Evolutionary conservation across 92 coral and sea anemone species (phyloP).

Genomic region (Phenganax stokvisi): DNA sequence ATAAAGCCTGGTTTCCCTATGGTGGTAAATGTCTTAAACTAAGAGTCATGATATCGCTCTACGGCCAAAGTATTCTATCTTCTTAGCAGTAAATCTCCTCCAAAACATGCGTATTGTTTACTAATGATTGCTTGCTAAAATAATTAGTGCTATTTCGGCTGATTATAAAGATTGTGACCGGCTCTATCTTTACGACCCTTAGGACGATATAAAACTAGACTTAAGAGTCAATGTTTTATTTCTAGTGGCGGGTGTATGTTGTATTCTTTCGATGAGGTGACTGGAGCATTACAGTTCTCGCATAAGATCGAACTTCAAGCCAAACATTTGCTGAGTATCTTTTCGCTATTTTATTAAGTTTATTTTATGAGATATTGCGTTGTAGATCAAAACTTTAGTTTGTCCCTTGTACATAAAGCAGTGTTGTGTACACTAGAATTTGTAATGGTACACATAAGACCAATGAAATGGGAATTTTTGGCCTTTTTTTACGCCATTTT

Average conservation of each 20-base stretch:
- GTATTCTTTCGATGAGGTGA: conserved; percentile 90
- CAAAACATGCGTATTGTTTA: too few relatives aligned
- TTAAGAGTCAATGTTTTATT: background rate
- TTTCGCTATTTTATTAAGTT: conserved; percentile 14
- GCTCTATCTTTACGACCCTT: background rate
- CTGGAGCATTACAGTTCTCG: conserved; percentile 83
- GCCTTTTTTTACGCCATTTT: background rate
- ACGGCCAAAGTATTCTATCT: too few relatives aligned
- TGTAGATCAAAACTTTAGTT: background rate
- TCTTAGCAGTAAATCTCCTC: too few relatives aligned
- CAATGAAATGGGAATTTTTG: background rate
- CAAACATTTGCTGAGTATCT: conserved; percentile 97
- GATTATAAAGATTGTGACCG: background rate
- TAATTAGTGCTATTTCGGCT: background rate
- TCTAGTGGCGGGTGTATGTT: conserved; percentile 89
- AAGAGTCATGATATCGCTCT: too few relatives aligned
- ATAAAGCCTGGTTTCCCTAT: too few relatives aligned
- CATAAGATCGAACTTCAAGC: conserved; percentile 78
- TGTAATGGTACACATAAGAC: too few relatives aligned
- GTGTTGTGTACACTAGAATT: too few relatives aligned
- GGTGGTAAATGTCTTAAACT: too few relatives aligned
- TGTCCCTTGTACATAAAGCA: too few relatives aligned
- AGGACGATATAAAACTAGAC: too few relatives aligned
- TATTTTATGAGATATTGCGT: too few relatives aligned
- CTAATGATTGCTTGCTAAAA: too few relatives aligned